Base-by-base conservation (phyloP, 2,113 vertebrate species). In the Pongo pygmaeus region DNA sequence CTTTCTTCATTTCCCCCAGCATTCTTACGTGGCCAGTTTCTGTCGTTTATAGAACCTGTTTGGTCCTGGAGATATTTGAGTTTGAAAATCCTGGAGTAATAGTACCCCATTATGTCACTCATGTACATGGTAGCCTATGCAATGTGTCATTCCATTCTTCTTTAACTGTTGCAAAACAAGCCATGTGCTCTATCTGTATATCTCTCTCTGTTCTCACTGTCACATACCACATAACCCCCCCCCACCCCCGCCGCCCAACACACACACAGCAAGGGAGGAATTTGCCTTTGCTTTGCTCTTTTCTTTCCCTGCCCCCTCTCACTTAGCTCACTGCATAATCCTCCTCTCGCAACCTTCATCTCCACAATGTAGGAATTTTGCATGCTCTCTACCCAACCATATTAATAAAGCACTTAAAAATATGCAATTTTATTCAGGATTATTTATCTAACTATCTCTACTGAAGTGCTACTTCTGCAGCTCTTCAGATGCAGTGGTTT, bases 371-470 rank as follows among this genome's bases (percentile, higher is more conserved):
- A 83, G 55, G 91, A 96, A 95, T 93, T 92, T 84, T 89, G 55
- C 94, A 92, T 81, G 86, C 96, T 97, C 69, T 96, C 84, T 89
- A 74, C 55, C 77, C 38, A 50, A 27, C 17, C 2, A 0, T 94
- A 87, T 96, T 96, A 95, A 97, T 90, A 96, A 96, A 97, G 85
- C 87, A 88, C 91, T 97, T 98, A 95, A 97, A 97, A 94, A 83
- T 93, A 93, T 95, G 94, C 93, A 94, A 64, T 97, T 97, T 97
- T 96, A 92, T 97, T 96, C 95, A 84, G 95, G 96, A 91, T 97
- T 97, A 92, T 97, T 97, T 96, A 98, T 98, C 97, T 96, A 95
- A 92, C 93, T 75, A 97, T 97, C 95, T 96, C 75, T 50, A 67
- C 87, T 94, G 89, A 96, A 98, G 96, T 94, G 94, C 86, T 89